These are phyloP conservation scores for Onychostoma macrolepis DNA, from an alignment of 2,113 vertebrate genomes.

Conservation along the genomic window DNA sequence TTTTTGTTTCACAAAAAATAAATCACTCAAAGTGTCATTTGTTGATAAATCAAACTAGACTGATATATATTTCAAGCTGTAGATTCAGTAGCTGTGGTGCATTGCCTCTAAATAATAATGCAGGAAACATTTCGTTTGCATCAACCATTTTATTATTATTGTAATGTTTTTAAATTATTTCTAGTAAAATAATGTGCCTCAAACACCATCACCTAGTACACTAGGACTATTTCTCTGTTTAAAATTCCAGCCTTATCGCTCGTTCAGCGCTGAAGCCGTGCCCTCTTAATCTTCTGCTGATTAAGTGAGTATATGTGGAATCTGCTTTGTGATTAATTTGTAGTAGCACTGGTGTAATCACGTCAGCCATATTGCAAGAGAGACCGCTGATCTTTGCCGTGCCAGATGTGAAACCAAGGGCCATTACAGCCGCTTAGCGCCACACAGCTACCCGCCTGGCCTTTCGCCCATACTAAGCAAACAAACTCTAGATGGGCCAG, in stretches of 20 bases:
- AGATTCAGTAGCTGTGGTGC: too few relatives aligned
- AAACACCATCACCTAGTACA: not conserved
- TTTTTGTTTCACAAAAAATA: too few relatives aligned
- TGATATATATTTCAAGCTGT: too few relatives aligned
- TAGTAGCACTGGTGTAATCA: slow-evolving; percentile 26
- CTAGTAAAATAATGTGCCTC: not conserved
- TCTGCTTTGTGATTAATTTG: slow-evolving; percentile 50
- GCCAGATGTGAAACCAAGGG: slow-evolving; percentile 16
- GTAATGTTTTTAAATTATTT: too few relatives aligned
- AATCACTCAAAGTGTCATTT: too few relatives aligned
- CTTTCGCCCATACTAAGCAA: not conserved
- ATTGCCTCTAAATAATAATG: too few relatives aligned
- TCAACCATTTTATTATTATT: too few relatives aligned
- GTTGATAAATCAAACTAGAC: too few relatives aligned
- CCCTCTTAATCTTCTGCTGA: slow-evolving; percentile 50
- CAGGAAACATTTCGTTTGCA: too few relatives aligned
- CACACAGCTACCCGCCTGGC: slow-evolving; percentile 11
- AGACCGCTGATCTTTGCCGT: slow-evolving; percentile 7
- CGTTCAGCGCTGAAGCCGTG: not conserved
- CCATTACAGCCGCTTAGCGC: slow-evolving; percentile 3
- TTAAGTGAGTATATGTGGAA: slow-evolving; percentile 32
- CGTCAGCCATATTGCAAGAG: slow-evolving; percentile 30
- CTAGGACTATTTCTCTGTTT: slow-evolving; percentile 20
- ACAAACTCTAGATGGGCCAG: slow-evolving; percentile 10
- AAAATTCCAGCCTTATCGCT: slow-evolving; percentile 23